Percentiles rank a stretch among this genome's conserved stretches.
These are phyloP conservation scores for Cabera pusaria DNA, from an alignment of 2,888 invertebrate species.

Conservation along the genomic window DNA sequence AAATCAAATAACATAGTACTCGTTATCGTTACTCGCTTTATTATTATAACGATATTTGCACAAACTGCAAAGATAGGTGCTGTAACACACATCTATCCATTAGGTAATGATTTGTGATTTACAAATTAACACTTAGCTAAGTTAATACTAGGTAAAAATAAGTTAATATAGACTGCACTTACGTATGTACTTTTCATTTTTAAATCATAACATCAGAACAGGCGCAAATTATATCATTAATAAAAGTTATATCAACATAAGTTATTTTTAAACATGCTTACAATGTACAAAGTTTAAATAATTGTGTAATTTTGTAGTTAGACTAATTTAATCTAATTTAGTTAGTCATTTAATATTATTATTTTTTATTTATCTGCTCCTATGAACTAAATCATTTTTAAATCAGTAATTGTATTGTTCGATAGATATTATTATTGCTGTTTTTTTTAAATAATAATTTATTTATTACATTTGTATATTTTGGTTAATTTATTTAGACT, in stretches of 20 bases:
- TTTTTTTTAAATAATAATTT: not conserved
- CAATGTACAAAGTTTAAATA: constrained; percentile 64
- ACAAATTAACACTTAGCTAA: constrained; percentile 28
- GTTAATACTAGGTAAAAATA: constrained; percentile 28
- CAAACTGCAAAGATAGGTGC: constrained; percentile 30
- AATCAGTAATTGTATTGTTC: too few relatives aligned
- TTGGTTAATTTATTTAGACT: constrained; percentile 30
- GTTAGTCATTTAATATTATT: constrained; percentile 5
- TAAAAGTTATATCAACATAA: too few relatives aligned
- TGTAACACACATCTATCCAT: constrained; percentile 25
- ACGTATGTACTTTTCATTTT: constrained; percentile 9
- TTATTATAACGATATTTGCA: constrained; percentile 18
- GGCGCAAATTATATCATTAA: constrained; percentile 24
- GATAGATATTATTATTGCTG: constrained; percentile 11
- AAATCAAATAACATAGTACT: too few relatives aligned
- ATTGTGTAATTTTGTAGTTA: constrained; percentile 66
- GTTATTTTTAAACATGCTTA: constrained; percentile 49
- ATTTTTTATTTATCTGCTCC: not conserved
- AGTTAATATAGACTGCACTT: constrained; percentile 34
- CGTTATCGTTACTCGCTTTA: too few relatives aligned
- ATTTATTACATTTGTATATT: constrained; percentile 15
- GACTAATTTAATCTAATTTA: constrained; percentile 53
- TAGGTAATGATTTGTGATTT: constrained; percentile 34
- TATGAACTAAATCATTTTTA: not conserved
- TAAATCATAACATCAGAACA: constrained; percentile 8